phyloP scores from a whole-genome alignment of 2,888 invertebrate genomes.

The Iselma pallidipennis region DNA sequence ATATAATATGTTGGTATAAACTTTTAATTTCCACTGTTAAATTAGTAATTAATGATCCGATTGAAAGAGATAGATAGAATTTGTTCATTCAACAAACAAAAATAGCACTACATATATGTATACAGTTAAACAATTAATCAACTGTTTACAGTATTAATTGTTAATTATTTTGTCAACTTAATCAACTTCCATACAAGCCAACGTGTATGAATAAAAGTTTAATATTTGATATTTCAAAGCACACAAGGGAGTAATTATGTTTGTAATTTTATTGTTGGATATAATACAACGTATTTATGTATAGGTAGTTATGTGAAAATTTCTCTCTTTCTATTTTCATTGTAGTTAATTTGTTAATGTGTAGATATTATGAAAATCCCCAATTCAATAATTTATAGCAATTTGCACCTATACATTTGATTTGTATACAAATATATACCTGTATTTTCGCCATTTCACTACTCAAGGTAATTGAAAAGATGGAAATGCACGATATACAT shows the following conservation, averaged over 20 bases:
- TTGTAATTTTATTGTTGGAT: background rate
- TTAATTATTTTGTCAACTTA: too few relatives aligned
- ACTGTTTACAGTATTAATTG: too few relatives aligned
- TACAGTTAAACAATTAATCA: too few relatives aligned
- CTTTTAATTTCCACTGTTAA: background rate
- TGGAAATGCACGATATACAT: conserved; percentile 11
- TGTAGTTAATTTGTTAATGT: too few relatives aligned
- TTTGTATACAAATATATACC: too few relatives aligned
- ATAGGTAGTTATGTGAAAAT: background rate
- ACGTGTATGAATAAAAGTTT: background rate
- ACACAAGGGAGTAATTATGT: background rate
- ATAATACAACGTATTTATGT: background rate
- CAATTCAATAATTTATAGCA: too few relatives aligned
- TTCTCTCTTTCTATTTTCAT: background rate
- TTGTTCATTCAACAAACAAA: too few relatives aligned
- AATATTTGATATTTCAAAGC: background rate
- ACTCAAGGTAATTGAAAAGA: conserved; percentile 13
- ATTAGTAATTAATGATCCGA: background rate
- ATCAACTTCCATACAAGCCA: too few relatives aligned
- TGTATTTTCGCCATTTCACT: conserved; percentile 7
- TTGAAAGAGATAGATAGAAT: background rate
- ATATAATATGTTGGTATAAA: background rate
- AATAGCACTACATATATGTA: too few relatives aligned
- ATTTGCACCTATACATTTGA: too few relatives aligned
- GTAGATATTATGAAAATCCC: too few relatives aligned